These are phyloP conservation scores for Anarsia innoxiella DNA, from an alignment of 2,888 invertebrate species.

Conservation along the genomic window DNA sequence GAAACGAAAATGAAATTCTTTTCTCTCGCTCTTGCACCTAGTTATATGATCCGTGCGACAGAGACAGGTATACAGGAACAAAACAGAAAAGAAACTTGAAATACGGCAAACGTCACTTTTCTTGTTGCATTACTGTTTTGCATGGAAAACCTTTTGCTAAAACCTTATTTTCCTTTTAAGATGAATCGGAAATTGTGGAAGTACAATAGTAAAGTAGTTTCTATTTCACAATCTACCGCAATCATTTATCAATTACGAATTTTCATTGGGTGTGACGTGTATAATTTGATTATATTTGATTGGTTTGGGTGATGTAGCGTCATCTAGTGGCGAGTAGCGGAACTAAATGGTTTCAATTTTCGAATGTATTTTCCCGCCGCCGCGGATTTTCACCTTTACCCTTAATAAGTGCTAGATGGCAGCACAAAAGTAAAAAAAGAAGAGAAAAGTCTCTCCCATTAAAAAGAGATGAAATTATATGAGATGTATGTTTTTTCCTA, in stretches of 20 bases:
- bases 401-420: no score
- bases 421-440: no score
- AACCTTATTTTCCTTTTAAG: slow-evolving; percentile 32
- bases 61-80: slow-evolving; percentile 30
- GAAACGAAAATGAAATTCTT: slow-evolving; percentile 32
- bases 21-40: slow-evolving; percentile 33
- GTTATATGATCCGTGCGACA: slow-evolving; percentile 32
- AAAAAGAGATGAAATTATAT: no score
- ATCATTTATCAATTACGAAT: slow-evolving; percentile 35
- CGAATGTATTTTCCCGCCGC: background rate
- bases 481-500: no score
- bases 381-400: no score
- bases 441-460: no score
- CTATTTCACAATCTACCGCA: slow-evolving; percentile 62
- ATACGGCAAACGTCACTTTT: slow-evolving; percentile 61
- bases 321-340: slow-evolving; percentile 36
- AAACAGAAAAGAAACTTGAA: slow-evolving; percentile 45
- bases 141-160: slow-evolving; percentile 49
- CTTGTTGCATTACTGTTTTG: slow-evolving; percentile 58
- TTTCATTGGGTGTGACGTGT: slow-evolving; percentile 60
- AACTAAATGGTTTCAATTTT: background rate
- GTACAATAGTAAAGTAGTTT: slow-evolving; percentile 38
- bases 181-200: slow-evolving; percentile 58
- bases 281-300: slow-evolving; percentile 9
- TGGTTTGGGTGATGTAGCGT: slow-evolving; percentile 24